Percentiles rank a stretch among this genome's conserved stretches.
These are phyloP conservation scores for Lypha dubia DNA, from an alignment of 2,888 invertebrate genomes.

Conservation along the genomic window DNA sequence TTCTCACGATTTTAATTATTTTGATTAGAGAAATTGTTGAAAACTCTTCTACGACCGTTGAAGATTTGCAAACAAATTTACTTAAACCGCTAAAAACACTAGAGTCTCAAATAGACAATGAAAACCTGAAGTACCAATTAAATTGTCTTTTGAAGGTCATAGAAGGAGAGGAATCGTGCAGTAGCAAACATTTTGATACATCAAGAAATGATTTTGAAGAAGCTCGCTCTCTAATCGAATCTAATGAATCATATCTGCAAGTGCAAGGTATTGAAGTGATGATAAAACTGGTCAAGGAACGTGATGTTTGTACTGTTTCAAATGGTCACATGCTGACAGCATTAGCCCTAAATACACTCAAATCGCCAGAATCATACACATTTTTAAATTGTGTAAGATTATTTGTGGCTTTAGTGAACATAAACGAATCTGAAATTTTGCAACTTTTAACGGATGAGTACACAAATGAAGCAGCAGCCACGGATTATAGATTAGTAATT, in stretches of 20 bases:
- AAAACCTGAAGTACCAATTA: conserved; percentile 56
- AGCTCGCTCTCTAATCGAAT: conserved; percentile 79
- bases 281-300: conserved; percentile 77
- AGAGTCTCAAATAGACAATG: background rate
- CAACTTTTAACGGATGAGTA: conserved; percentile 82
- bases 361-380: conserved; percentile 81
- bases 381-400: conserved; percentile 82
- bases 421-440: conserved; percentile 80
- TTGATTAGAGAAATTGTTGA: conserved; percentile 65
- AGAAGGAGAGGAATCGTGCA: background rate
- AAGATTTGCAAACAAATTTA: conserved; percentile 19
- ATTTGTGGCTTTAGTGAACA: conserved; percentile 78
- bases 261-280: conserved; percentile 82
- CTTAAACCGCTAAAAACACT: conserved; percentile 43
- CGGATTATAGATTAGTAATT: conserved; percentile 81
- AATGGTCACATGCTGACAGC: conserved; percentile 81
- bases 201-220: conserved; percentile 68
- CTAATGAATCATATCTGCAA: conserved; percentile 79
- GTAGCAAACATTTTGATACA: background rate
- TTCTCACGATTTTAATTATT: conserved; percentile 54
- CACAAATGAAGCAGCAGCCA: conserved; percentile 76
- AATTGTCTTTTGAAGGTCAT: conserved; percentile 11
- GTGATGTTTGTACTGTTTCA: conserved; percentile 76
- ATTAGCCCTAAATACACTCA: conserved; percentile 79
- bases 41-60: background rate